Base-by-base conservation (phyloP, 1,140 invertebrate species). In the Orius insidiosus region DNA sequence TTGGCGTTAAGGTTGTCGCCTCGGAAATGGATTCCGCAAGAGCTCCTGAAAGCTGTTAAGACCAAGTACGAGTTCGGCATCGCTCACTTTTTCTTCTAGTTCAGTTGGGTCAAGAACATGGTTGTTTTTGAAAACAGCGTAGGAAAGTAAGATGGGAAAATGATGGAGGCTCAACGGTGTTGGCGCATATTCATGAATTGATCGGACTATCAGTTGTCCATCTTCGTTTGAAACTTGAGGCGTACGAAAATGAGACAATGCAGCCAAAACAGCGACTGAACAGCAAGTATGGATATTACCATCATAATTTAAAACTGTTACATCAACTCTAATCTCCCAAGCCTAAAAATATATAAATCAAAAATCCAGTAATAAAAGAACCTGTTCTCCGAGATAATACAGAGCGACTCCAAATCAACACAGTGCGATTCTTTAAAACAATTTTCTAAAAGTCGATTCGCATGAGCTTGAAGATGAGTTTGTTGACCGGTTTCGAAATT, bases 241-340 rank as follows among this genome's bases (percentile, higher is more conserved):
- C 38, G 87, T 69, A 56, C 82, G 78, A 59, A 88, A 95, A 68
- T 95, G 89, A 49, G 78, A 74, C 4, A 98, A 63, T 2, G 89
- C 82, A 30, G 83, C 72, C 13, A 96, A 67, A 32, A 84, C 76
- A 16, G 93, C 90, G 49, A 95, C 76, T 46, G 85, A 87, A 9
- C 85, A 78, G 66, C 82, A 87, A 67, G 95, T 92, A 51, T 89
- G 68, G 3, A 96, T 60, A 65, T 94, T 95, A 3, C 93, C 93
- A 62, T 89, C 89, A 62, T 93, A 79, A 62, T 96, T 95, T 47
- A 98, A 66, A 6, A 93, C 74, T 67, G 80, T 85, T 34, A 93
- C 65, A 62, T 95, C 87, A 0, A 93, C 75, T 59, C 86, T 66
- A 14, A 93, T 62, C 52, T 76, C 72, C 87, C 87, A 93, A 1